A percentile compares a stretch with the other conserved stretches of the same genome.
phyloP scores from a whole-genome alignment of 2,113 vertebrate species.

The Potamarius usumacintae region DNA sequence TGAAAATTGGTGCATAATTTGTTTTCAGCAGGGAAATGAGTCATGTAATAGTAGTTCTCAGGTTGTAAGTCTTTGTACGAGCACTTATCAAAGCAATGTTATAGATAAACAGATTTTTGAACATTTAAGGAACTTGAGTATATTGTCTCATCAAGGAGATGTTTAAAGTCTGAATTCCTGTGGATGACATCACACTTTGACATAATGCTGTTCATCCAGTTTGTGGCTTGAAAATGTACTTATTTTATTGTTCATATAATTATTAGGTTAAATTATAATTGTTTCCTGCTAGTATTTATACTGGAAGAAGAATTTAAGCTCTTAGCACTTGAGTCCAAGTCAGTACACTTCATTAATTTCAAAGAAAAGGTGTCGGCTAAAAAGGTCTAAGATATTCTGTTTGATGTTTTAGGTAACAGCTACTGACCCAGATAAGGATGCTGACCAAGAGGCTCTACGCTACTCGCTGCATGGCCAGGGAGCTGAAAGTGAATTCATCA shows the following conservation, averaged over 20 bases:
- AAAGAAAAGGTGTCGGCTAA: constrained; percentile 28
- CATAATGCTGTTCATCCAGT: constrained; percentile 7
- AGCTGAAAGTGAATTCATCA: constrained; percentile 82
- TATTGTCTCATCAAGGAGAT: neutral
- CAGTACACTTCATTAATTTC: constrained; percentile 59
- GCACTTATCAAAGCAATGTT: constrained; percentile 22
- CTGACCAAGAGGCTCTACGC: constrained; percentile 79
- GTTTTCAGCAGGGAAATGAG: constrained; percentile 28
- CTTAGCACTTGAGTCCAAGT: constrained; percentile 25
- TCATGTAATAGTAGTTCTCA: constrained; percentile 14
- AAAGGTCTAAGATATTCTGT: constrained; percentile 41
- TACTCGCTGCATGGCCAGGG: constrained; percentile 87
- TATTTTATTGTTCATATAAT: neutral
- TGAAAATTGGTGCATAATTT: constrained; percentile 39
- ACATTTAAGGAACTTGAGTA: neutral
- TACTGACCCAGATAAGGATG: constrained; percentile 81
- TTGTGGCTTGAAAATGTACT: neutral
- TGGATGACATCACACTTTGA: constrained; percentile 11
- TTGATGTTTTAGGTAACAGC: constrained; percentile 79
- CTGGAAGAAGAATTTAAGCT: neutral
- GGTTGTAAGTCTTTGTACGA: constrained; percentile 17
- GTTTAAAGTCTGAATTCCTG: constrained; percentile 16
- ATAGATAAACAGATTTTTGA: constrained; percentile 24
- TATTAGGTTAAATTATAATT: neutral
- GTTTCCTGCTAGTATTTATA: neutral